Conservation (phyloP, 1,140 invertebrate species). For the Sycobia sp. region DNA sequence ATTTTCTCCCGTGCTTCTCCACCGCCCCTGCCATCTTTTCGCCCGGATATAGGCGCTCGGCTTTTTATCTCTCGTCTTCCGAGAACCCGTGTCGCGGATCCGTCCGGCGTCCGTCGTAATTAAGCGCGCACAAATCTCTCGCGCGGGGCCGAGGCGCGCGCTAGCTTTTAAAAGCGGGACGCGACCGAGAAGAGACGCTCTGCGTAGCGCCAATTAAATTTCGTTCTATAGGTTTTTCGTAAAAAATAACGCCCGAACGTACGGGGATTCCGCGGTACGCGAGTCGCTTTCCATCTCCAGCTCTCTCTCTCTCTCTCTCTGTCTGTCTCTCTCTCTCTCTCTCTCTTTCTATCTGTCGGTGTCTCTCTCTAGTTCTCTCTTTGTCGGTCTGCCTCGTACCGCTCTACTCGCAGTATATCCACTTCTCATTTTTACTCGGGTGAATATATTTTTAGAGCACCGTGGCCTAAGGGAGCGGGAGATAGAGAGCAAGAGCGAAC, state of each 20-base stretch:
- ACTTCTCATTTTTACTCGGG: slow-evolving; percentile 10
- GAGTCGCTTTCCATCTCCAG: too few species aligned
- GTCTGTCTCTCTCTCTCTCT: too few species aligned
- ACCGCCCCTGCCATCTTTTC: background rate
- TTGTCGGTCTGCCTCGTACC: too few species aligned
- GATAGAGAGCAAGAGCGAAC: background rate
- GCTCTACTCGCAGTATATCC: background rate
- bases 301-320: too few species aligned
- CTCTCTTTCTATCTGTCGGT: too few species aligned
- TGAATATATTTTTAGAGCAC: slow-evolving; percentile 14
- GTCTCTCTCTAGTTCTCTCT: too few species aligned
- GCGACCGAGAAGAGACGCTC: background rate
- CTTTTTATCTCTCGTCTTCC: slow-evolving; percentile 13
- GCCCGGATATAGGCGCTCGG: background rate
- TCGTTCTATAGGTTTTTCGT: too few species aligned
- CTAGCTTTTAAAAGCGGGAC: background rate
- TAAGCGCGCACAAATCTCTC: slow-evolving; percentile 22
- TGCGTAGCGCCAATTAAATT: slow-evolving; percentile 24
- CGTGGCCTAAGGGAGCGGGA: background rate
- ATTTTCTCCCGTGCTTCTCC: background rate
- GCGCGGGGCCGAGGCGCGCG: background rate
- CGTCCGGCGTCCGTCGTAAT: slow-evolving; percentile 5
- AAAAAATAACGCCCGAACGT: too few species aligned
- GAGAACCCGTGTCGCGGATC: background rate
- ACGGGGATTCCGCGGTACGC: too few species aligned